A percentile compares a stretch with the other conserved stretches of the same genome.
Conservation (phyloP, 2,888 invertebrate species). For the Apodemia mormo region DNA sequence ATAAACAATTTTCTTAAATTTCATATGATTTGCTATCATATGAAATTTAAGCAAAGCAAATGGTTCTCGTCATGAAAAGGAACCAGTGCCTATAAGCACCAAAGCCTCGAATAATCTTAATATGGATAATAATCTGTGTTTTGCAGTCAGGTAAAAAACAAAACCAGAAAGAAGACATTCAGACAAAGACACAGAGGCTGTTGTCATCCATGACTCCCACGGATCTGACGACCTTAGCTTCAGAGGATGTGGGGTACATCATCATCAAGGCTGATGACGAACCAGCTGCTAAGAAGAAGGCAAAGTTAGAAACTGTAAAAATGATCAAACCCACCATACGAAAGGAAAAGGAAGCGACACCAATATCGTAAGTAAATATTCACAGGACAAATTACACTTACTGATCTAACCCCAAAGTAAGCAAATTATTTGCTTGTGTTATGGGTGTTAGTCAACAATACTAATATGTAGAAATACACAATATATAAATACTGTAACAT, state of each 20-base stretch:
- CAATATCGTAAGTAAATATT: slow-evolving; percentile 14
- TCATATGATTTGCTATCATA: too few species aligned
- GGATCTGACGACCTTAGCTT: slow-evolving; percentile 49
- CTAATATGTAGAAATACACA: too few species aligned
- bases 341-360: slow-evolving; percentile 17
- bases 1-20: background rate
- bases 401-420: too few species aligned
- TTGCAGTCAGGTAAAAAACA: slow-evolving; percentile 32
- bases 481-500: too few species aligned
- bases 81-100: too few species aligned
- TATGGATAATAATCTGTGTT: background rate
- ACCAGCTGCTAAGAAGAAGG: slow-evolving; percentile 32
- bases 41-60: too few species aligned
- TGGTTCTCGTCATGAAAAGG: too few species aligned
- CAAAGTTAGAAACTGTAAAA: slow-evolving; percentile 35
- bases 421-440: too few species aligned
- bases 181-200: slow-evolving; percentile 45
- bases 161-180: slow-evolving; percentile 34
- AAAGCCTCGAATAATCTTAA: too few species aligned
- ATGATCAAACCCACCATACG: slow-evolving; percentile 25
- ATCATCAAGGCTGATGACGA: slow-evolving; percentile 56
- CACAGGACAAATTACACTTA: too few species aligned
- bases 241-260: slow-evolving; percentile 67
- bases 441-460: too few species aligned
- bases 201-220: slow-evolving; percentile 51